Percentiles rank a stretch among this genome's conserved stretches.
phyloP scores from a whole-genome alignment of 2,888 invertebrate genomes.

The Meiosimyza platycephala region DNA sequence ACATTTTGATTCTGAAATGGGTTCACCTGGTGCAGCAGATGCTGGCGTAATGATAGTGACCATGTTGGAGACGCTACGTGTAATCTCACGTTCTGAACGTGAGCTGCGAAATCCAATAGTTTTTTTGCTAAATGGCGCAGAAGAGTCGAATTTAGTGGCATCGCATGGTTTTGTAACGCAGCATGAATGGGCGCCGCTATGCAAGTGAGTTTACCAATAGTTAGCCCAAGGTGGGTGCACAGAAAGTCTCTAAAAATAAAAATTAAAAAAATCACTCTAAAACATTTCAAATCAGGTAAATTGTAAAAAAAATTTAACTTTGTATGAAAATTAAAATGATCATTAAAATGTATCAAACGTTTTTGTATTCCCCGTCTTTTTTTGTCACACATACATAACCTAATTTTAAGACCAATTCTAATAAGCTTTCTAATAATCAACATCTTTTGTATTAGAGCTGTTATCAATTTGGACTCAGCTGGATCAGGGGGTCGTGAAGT shows the following conservation, averaged over 20 bases:
- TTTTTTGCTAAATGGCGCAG: constrained; percentile 77
- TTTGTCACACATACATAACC: too few relatives aligned
- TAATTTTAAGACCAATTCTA: too few relatives aligned
- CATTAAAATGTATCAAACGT: too few relatives aligned
- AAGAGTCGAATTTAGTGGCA: constrained; percentile 75
- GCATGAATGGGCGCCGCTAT: constrained; percentile 82
- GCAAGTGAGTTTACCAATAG: constrained; percentile 62
- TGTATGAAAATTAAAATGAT: too few relatives aligned
- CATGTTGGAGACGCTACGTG: constrained; percentile 72
- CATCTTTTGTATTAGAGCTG: constrained; percentile 68
- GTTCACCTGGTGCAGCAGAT: constrained; percentile 77
- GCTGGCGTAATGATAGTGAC: constrained; percentile 73
- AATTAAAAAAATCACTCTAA: too few relatives aligned
- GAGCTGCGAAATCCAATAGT: constrained; percentile 71
- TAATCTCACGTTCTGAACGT: constrained; percentile 61
- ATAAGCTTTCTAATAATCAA: too few relatives aligned
- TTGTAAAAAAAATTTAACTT: too few relatives aligned
- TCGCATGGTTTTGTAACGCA: constrained; percentile 76
- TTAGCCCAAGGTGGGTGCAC: too few relatives aligned
- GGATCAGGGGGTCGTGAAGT: constrained; percentile 92
- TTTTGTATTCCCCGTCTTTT: too few relatives aligned
- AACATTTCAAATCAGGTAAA: too few relatives aligned
- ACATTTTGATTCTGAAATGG: constrained; percentile 91
- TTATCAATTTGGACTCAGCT: constrained; percentile 91
- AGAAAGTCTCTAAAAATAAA: background rate